Evolutionary conservation across 2,888 invertebrate genomes (phyloP).

Genomic region (Molorchus minor): DNA sequence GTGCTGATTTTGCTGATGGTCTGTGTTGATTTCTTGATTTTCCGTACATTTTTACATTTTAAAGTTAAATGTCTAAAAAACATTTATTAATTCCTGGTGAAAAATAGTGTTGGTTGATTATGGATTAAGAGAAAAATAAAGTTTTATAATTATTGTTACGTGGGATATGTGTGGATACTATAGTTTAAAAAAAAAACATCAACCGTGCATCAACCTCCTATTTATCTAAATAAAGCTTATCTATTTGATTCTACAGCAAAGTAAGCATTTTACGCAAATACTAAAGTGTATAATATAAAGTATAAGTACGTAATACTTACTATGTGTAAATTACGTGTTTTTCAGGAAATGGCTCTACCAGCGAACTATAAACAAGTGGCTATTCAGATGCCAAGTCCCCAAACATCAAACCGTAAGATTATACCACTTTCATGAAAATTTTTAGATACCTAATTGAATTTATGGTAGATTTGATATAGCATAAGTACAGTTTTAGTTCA

Average conservation of each 20-base stretch:
- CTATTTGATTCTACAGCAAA: not conserved
- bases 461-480: constrained; percentile 34
- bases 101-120: no score
- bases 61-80: no score
- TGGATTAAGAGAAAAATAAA: no score
- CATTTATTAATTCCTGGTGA: no score
- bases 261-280: not conserved
- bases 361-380: constrained; percentile 87
- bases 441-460: no score
- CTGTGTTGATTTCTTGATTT: no score
- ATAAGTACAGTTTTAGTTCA: constrained; percentile 35
- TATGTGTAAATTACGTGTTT: not conserved
- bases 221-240: not conserved
- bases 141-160: no score
- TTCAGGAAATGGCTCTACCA: constrained; percentile 77
- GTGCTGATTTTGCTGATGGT: no score
- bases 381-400: constrained; percentile 76
- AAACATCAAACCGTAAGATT: constrained; percentile 76
- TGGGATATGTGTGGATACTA: not conserved
- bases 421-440: no score
- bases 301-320: no score
- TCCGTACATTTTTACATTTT: no score
- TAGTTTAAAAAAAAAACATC: not conserved
- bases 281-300: not conserved
- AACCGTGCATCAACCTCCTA: not conserved